phyloP scores from a whole-genome alignment of 2,113 vertebrate genomes.

The Gambusia affinis region DNA sequence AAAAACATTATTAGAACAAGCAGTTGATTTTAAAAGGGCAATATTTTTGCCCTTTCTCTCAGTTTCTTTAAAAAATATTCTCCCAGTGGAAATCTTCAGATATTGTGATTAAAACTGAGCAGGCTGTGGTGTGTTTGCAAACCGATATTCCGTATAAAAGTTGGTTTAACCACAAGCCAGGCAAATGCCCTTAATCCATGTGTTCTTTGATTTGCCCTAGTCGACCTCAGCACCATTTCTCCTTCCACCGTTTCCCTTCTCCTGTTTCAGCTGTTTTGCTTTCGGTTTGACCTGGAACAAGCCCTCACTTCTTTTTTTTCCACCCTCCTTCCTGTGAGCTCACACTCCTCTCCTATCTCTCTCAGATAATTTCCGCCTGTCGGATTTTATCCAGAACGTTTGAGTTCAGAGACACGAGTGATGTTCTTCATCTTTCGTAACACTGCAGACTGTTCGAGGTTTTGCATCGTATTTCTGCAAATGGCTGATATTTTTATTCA shows the following conservation, averaged over 20 bases:
- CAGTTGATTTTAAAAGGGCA: not conserved
- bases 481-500: not conserved
- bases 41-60: too few species aligned
- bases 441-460: not conserved
- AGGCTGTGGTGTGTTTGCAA: conserved; percentile 45
- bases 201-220: conserved; percentile 7
- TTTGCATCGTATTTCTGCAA: conserved; percentile 4
- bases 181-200: conserved; percentile 17
- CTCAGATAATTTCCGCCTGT: conserved; percentile 50
- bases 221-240: not conserved
- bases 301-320: not conserved
- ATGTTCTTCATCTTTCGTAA: not conserved
- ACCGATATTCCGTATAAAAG: conserved; percentile 7
- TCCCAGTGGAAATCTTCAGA: not conserved
- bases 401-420: conserved; percentile 1
- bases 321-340: not conserved
- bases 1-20: not conserved
- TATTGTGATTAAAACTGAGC: conserved; percentile 6
- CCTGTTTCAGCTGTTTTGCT: conserved; percentile 11
- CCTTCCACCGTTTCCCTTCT: not conserved
- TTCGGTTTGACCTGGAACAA: conserved; percentile 25
- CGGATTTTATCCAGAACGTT: conserved; percentile 38
- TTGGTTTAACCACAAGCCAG: conserved; percentile 3
- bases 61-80: not conserved
- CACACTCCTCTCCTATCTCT: conserved; percentile 7